Evolutionary conservation across 2,113 vertebrate genomes (phyloP), one percentile per base, ranked within the genome.

Genomic region (Tenebrosternarchus preto): DNA sequence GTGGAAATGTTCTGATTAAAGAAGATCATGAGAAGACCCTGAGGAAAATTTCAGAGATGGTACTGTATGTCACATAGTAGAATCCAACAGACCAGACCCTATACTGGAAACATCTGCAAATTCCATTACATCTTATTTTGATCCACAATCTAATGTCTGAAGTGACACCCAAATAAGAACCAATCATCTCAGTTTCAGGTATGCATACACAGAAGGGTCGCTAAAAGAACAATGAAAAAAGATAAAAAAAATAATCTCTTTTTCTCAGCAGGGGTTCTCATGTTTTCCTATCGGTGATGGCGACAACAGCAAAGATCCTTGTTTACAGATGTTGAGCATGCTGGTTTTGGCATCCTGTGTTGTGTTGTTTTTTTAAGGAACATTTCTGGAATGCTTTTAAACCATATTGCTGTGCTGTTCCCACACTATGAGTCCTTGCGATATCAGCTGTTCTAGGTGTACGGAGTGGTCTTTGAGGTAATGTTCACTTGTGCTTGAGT

Each of bases 281-380:
- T 76, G 77, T 82, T 85, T 77, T 80, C 66, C 50, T 76, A 60
- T 80, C 73, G 84, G 80, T 73, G 72, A 78, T 80, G 81, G 86
- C 80, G 78, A 81, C 74, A 81, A 73, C 36, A 81, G 79, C 69
- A 78, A 79, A 78, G 55, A 76, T 46, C 78, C 74, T 84, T 88
- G 88, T 90, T 89, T 92, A 89, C 89, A 78, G 67, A 90, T 91
- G 90, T 92, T 87, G 82, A 92, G 93, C 93, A 94, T 94, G 93
- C 90, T 90, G 89, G 90, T 91, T 93, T 91, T 85, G 91, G 91
- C 90, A 91, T 91, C 90, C 82, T 88, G 92, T 93, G 89, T 92
- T 90, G 92, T 94, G 89, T 92, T 89, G 88, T 90, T 78, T 55
- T 39, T 61, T 76, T 29, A 29, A 8, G 76, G 75, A 87, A 82